These are phyloP conservation scores for Entomobrya multifasciata DNA, from an alignment of 2,888 invertebrate species.

Conservation along the genomic window DNA sequence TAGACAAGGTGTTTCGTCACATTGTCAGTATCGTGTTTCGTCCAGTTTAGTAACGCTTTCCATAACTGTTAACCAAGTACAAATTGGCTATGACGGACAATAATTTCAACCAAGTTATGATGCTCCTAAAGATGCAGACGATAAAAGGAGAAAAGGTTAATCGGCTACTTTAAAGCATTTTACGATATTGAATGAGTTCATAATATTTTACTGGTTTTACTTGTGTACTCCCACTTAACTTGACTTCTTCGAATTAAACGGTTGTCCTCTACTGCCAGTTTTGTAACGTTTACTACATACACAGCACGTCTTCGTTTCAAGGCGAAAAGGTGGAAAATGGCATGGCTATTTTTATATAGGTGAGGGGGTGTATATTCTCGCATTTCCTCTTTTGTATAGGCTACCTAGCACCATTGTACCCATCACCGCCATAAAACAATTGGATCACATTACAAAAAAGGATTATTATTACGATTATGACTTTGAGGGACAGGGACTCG, in stretches of 20 bases:
- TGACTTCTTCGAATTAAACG: slow-evolving; percentile 1
- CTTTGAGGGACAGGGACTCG: too few relatives aligned
- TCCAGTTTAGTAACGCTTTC: slow-evolving; percentile 56
- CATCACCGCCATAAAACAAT: slow-evolving; percentile 37
- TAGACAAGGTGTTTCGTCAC: too few relatives aligned
- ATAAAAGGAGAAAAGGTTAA: slow-evolving; percentile 45
- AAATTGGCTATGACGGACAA: slow-evolving; percentile 14
- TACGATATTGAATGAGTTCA: too few relatives aligned
- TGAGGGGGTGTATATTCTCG: slow-evolving; percentile 20
- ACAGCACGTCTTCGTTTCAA: slow-evolving; percentile 35
- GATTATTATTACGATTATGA: slow-evolving; percentile 9
- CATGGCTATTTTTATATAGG: slow-evolving; percentile 28
- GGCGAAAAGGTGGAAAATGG: slow-evolving; percentile 22
- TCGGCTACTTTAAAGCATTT: slow-evolving; percentile 25
- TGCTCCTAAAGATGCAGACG: not conserved
- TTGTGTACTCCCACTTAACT: slow-evolving; percentile 24
- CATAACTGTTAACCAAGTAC: slow-evolving; percentile 41
- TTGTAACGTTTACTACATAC: not conserved
- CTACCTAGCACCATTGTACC: slow-evolving; percentile 20
- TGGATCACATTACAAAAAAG: slow-evolving; percentile 25
- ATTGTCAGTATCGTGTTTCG: slow-evolving; percentile 2
- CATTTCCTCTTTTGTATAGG: slow-evolving; percentile 18
- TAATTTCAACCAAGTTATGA: not conserved
- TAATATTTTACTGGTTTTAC: too few relatives aligned
- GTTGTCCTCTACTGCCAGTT: not conserved